Evolutionary conservation across 2,888 invertebrate species (phyloP).

Genomic region (Calliphora vomitoria): DNA sequence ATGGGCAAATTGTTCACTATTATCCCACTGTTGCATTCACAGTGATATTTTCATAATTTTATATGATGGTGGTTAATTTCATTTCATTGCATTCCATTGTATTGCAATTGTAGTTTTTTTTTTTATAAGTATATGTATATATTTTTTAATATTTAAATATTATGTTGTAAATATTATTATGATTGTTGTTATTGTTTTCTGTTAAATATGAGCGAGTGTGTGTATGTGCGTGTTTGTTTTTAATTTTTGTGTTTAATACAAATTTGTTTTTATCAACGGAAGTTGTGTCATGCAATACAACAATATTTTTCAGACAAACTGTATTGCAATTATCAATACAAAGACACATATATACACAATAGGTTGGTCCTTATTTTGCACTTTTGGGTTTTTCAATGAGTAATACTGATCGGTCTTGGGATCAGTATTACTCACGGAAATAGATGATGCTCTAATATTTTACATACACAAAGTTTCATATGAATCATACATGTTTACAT

Average conservation of each 20-base stretch:
- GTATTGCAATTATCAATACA: conserved; percentile 48
- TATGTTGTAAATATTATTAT: conserved; percentile 57
- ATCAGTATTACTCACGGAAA: too few species aligned
- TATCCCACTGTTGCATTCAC: not conserved
- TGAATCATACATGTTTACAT: too few species aligned
- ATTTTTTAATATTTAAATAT: conserved; percentile 48
- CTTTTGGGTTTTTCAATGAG: too few species aligned
- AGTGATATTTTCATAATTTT: conserved; percentile 33
- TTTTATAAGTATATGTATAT: not conserved
- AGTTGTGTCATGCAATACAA: conserved; percentile 58
- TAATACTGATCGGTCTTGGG: too few species aligned
- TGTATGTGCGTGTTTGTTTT: not conserved
- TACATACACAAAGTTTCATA: too few species aligned
- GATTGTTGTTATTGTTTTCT: conserved; percentile 30
- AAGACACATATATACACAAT: not conserved
- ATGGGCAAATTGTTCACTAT: too few species aligned
- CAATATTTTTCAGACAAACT: conserved; percentile 46
- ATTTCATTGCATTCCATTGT: conserved; percentile 51
- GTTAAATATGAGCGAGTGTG: not conserved
- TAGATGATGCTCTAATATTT: too few species aligned
- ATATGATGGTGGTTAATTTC: conserved; percentile 47
- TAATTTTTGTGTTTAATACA: conserved; percentile 32
- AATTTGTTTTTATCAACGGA: conserved; percentile 68
- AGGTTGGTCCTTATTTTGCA: too few species aligned
- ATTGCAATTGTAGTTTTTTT: conserved; percentile 45